Evolutionary conservation across 2,797 vertebrate genomes (phyloP).

Genomic region (Momotus momota): DNA sequence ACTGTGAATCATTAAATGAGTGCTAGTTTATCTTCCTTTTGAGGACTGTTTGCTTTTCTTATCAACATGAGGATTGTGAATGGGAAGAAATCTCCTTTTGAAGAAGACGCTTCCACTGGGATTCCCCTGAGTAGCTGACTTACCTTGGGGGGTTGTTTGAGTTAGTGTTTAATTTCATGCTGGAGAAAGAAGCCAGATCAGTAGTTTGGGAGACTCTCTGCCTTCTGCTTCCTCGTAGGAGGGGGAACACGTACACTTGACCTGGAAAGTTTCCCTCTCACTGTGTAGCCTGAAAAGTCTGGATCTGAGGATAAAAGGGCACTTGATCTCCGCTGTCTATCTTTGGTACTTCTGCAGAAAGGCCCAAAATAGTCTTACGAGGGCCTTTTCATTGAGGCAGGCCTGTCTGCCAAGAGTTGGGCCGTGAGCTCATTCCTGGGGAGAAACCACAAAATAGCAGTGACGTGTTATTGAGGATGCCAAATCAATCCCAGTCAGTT

Average conservation of each 20-base stretch:
- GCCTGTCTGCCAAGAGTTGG: background rate
- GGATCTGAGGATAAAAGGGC: background rate
- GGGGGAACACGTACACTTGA: accelerated
- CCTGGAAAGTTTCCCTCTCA: background rate
- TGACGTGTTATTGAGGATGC: background rate
- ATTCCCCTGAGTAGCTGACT: background rate
- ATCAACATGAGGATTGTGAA: background rate
- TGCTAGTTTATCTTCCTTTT: background rate
- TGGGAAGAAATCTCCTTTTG: conserved; percentile 15
- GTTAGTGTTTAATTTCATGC: background rate
- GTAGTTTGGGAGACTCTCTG: background rate
- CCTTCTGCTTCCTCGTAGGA: background rate
- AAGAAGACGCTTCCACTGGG: background rate
- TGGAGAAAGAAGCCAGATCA: background rate
- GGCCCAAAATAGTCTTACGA: background rate
- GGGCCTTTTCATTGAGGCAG: background rate
- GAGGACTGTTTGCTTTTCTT: conserved; percentile 30
- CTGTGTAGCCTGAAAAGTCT: background rate
- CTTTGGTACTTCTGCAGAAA: background rate
- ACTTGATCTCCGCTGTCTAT: background rate
- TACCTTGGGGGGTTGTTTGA: background rate
- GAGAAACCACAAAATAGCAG: background rate
- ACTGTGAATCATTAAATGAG: background rate
- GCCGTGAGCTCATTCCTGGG: background rate
- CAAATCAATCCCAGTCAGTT: background rate